phyloP scores from a whole-genome alignment of 2,113 vertebrate genomes.

The Argyrosomus japonicus region DNA sequence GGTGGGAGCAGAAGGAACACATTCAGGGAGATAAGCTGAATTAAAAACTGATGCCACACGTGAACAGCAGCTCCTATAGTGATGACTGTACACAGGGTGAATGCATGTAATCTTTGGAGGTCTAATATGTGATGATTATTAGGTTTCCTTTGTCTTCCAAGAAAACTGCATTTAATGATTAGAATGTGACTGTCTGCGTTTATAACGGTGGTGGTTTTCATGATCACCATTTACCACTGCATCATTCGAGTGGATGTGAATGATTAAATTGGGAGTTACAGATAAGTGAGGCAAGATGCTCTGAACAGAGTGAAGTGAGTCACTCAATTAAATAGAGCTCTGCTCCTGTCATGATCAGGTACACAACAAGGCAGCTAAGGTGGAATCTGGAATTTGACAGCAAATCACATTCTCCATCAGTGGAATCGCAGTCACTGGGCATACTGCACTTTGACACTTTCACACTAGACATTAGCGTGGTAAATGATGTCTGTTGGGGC shows the following conservation, averaged over 20 bases:
- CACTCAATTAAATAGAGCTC: conserved; percentile 20
- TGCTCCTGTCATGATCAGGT: conserved; percentile 16
- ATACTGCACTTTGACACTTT: neutral
- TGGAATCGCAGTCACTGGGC: neutral
- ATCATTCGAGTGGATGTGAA: conserved; percentile 8
- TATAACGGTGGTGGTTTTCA: neutral
- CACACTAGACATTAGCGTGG: too few species aligned
- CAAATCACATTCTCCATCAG: conserved; percentile 24
- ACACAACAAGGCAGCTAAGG: neutral
- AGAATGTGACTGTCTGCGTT: neutral
- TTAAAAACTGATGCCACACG: conserved; percentile 14
- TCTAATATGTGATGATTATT: neutral
- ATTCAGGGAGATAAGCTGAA: neutral
- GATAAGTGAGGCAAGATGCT: conserved; percentile 20
- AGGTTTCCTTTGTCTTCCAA: neutral
- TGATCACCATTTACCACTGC: conserved; percentile 17
- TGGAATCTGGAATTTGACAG: conserved; percentile 31
- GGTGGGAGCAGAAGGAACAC: neutral
- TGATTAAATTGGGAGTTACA: conserved; percentile 34
- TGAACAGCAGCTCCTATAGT: neutral
- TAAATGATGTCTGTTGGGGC: too few species aligned
- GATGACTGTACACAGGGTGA: neutral
- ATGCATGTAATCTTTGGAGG: neutral
- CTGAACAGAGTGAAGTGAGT: conserved; percentile 30
- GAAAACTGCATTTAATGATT: neutral